Conservation (phyloP, 1,140 invertebrate genomes). For the Lucilia sericata region DNA sequence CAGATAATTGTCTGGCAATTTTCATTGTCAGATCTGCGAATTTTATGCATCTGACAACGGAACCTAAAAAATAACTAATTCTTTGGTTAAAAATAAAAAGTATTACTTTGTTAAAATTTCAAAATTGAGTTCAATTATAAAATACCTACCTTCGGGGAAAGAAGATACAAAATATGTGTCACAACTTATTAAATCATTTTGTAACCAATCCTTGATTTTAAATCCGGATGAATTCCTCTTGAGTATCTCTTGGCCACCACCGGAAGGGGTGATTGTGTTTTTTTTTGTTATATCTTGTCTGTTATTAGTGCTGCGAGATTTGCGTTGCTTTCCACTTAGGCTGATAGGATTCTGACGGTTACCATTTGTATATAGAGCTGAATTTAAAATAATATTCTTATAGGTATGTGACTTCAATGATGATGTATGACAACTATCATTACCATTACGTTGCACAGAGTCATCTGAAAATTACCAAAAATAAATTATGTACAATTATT, state of each 20-base stretch:
- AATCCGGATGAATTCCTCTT: neutral
- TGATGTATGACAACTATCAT: constrained; percentile 42
- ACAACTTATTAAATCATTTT: constrained; percentile 45
- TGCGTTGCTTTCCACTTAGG: constrained; percentile 10
- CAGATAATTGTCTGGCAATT: too few relatives aligned
- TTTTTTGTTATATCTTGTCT: neutral
- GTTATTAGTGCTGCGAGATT: neutral
- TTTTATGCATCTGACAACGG: too few relatives aligned
- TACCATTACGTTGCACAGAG: constrained; percentile 50
- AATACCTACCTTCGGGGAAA: constrained; percentile 45
- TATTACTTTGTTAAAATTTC: too few relatives aligned
- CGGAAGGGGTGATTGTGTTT: neutral
- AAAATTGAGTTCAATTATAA: neutral
- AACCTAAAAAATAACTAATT: too few relatives aligned
- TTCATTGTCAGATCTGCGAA: too few relatives aligned
- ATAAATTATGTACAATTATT: neutral
- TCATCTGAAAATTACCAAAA: constrained; percentile 39
- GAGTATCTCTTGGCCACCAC: neutral
- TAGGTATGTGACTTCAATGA: constrained; percentile 22
- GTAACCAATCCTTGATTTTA: constrained; percentile 46
- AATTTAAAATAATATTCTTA: constrained; percentile 44
- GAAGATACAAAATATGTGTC: constrained; percentile 42
- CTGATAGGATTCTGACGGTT: constrained; percentile 30
- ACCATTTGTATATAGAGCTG: constrained; percentile 38
- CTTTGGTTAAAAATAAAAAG: too few relatives aligned